Base-by-base conservation (phyloP, 2,113 vertebrate species). In the Tretioscincus oriximinensis region DNA sequence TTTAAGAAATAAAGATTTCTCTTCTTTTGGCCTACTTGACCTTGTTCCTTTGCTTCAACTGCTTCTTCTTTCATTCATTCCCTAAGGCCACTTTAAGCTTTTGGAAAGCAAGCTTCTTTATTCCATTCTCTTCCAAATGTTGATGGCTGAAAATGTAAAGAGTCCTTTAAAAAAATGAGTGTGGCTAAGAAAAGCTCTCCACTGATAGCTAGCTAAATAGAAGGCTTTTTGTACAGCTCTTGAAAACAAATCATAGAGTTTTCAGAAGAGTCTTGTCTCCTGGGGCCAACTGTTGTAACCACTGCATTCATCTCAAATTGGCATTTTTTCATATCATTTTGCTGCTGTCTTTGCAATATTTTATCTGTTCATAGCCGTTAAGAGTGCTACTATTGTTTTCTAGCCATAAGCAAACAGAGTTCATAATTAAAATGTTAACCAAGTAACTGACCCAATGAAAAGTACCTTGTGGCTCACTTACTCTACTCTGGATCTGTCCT, bases 101-200 rank as follows among this genome's bases (percentile, higher is more conserved):
- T 80, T 73, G 60, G 9, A 78, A 11, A 89, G 28, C 28, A 67
- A 2, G 7, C 45, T 73, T 21, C 73, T 84, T 73, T 31, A 66
- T 77, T 74, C 12, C 49, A 22, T 1, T 12, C 71, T 83, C 69
- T 24, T 54, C 79, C 81, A 22, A 72, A 60, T 73, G 7, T 45
- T 72, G 74, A 54, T 84, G 63, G 80, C 49, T 31, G 47, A 68
- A 73, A 70, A 71, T 79, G 83, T 81, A 73, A 87, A 78, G 61
- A 71, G 58, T 58, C 7, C 22, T 80, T 87, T 76, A 69, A 76
- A 67, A n/a, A 78, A 69, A 70, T 54, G 75, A 78, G 74, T 51
- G 24, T 68, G 66, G 31, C 45, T 49, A 5, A 14, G 66, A 6
- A 73, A 80, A 63, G 28, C 58, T 68, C 74, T 72, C 54, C 67